Conservation (phyloP, 2,113 vertebrate species). For the Pleuronectes platessa region DNA sequence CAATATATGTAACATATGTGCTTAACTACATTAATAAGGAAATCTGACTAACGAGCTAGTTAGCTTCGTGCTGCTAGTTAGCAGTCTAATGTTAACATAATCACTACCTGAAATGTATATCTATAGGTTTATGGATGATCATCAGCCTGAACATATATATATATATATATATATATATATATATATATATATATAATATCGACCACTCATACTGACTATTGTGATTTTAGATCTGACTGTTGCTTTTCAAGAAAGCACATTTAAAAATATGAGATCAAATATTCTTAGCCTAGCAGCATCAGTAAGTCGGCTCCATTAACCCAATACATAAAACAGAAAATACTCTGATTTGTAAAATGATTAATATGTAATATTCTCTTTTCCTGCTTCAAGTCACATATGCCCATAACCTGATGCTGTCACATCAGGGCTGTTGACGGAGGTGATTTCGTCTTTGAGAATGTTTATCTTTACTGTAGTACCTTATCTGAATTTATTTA, state of each 20-base stretch:
- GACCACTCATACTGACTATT: no score
- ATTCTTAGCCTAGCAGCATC: neutral
- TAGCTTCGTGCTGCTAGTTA: no score
- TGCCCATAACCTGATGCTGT: slow-evolving; percentile 32
- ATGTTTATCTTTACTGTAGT: slow-evolving; percentile 24
- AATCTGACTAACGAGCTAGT: no score
- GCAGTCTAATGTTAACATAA: no score
- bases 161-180: neutral
- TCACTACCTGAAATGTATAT: no score
- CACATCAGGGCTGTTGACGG: slow-evolving; percentile 20
- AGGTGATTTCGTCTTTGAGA: slow-evolving; percentile 12
- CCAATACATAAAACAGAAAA: slow-evolving; percentile 27
- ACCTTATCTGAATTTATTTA: slow-evolving; percentile 60
- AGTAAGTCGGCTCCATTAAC: neutral
- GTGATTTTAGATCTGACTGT: no score
- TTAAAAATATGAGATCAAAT: neutral
- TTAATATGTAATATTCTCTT: slow-evolving; percentile 22
- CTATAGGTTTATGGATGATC: no score
- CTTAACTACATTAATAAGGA: no score
- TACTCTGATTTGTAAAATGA: slow-evolving; percentile 8
- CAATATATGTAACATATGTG: no score
- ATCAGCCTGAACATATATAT: neutral
- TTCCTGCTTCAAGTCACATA: slow-evolving; percentile 20
- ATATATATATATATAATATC: no score
- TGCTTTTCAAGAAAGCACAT: neutral